Percentiles rank a stretch among this genome's conserved stretches.
Conservation (phyloP, 2,113 vertebrate genomes). For the Falcunculus frontatus region DNA sequence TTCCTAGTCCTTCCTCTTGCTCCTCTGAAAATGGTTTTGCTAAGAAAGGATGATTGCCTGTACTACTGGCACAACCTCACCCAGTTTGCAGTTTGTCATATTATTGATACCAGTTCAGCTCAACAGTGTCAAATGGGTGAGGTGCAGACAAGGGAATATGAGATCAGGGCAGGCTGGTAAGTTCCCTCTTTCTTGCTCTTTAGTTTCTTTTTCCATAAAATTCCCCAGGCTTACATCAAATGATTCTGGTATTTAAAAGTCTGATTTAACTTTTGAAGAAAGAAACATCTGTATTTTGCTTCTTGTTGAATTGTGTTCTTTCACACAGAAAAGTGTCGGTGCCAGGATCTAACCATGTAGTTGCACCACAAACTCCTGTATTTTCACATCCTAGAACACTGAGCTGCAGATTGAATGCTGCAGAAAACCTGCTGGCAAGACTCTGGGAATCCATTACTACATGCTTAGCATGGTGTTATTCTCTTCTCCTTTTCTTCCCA, state of each 20-base stretch:
- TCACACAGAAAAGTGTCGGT: background rate
- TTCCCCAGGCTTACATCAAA: background rate
- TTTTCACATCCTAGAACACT: background rate
- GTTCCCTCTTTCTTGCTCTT: background rate
- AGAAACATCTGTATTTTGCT: background rate
- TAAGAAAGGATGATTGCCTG: background rate
- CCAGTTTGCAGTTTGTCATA: background rate
- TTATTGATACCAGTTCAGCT: background rate
- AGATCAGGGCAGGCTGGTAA: background rate
- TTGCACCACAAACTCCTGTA: background rate
- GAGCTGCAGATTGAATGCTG: background rate
- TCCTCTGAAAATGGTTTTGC: background rate
- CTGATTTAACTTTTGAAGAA: background rate
- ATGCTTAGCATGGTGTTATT: background rate
- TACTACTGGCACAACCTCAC: background rate
- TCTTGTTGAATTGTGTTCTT: background rate
- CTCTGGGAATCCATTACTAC: background rate
- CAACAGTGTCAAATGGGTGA: background rate
- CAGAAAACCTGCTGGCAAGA: background rate
- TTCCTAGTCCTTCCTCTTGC: conserved; percentile 3
- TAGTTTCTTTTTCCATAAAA: background rate
- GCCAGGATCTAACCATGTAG: background rate
- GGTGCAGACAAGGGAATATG: background rate
- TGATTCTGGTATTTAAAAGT: background rate
- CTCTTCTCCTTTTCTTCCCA: background rate